Evolutionary conservation across 2,797 vertebrate species (phyloP), one percentile per base, ranked within the genome.

Genomic region (Urocyon cinereoargenteus): DNA sequence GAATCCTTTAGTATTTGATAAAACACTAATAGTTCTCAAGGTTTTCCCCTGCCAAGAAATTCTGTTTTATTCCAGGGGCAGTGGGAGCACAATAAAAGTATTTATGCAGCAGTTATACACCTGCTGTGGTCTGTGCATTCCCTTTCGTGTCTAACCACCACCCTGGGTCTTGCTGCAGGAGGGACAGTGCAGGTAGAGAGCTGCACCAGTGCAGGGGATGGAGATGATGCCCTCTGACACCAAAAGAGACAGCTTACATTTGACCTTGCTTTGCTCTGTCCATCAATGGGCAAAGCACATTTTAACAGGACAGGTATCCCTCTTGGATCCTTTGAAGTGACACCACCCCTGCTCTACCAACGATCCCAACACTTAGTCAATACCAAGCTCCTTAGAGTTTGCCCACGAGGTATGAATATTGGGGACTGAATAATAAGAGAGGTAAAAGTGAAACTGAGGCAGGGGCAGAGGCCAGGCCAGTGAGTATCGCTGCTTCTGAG

Each of bases 401-500:
- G 24, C 22, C 55, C 55, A 22, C 1, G 5, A 64, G 19, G 12
- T 78, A 3, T 61, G 97, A 94, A 75, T 2, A 13, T 2, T 15
- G 31, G n/a, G 73, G 36, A 8, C 36, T 12, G 31, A 59, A 45
- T 11, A 12, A 40, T 72, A 57, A 79, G 51, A 45, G 78, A 79
- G 5, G 7, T n/a, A 31, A 78, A 79, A 73, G 85, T 31, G 85
- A 96, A 85, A 62, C 31, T 8, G 83, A 96, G 81, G 84, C 64
- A 3, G 26, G 28, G 6, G 6, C n/a, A 1, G 45, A 89, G 89
- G 55, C 68, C 84, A 6, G 19, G 19, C 72, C 86, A 12, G 45
- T 51, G 97, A 98, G 98, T 99, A 99, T 99, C 99, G 98, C 98
- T 99, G 99, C 98, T 99, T 98, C 99, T 96, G 98, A 98, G 99